Evolutionary conservation across 1,140 invertebrate species (phyloP), one percentile per base, ranked within the genome.

Genomic region (Metaphire vulgaris): DNA sequence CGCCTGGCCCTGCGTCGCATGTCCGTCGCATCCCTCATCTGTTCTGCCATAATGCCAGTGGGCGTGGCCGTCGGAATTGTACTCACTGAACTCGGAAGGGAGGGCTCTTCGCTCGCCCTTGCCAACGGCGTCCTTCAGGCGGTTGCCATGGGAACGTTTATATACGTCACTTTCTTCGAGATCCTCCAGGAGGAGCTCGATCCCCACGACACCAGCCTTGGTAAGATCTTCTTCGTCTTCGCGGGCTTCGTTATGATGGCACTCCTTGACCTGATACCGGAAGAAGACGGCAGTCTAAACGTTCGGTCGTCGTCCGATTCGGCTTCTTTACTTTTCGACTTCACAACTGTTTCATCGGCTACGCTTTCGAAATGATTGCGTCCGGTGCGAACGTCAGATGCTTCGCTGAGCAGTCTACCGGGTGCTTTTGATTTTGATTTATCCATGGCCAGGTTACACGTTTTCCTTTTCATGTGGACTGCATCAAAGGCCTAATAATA

Each of bases 151-250:
- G 95, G 95, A 33, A 96, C 94, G 1, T 90, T 97, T 41, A 87
- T 97, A 0, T 97, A 96, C 85, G 93, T 97, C 65, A 94, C 93
- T 0, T 92, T 96, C 69, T 92, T 94, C 82, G 95, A 97, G 87
- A 92, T 97, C 69, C 86, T 97, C 33, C 94, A 85, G 34, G 87
- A 88, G 79, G 88, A 88, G 78, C 74, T 88, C 41, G 80, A 68
- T 66, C 74, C 74, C 2, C n/a, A 68, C 32, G 74, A 75, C 29
- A 68, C 74, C 15, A 69, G 74, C 28, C 21, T 75, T n/a, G 14
- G 31, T n/a, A 75, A 68, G 66, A 14, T 69, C 15, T 21, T 75
- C 67, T 67, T 65, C 28, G 65, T 75, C 14, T 31, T 75, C 31
- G 64, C n/a, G 21, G 74, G 74, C 2, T 75, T 75, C 31, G 32